phyloP scores from a whole-genome alignment of 2,888 invertebrate species.

The Ichneumon xanthorius region DNA sequence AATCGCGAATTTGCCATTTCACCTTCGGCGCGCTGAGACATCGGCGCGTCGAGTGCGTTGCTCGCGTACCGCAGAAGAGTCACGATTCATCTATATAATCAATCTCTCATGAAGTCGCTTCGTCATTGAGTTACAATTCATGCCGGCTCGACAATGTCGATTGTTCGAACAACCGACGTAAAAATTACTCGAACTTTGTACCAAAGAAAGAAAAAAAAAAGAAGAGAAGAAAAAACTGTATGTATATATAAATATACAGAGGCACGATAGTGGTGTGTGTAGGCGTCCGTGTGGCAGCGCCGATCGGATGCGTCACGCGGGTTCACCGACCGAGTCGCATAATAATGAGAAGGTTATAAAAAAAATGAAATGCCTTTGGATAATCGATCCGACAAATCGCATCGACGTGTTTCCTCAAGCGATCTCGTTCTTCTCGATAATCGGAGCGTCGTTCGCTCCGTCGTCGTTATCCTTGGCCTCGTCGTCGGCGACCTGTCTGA shows the following conservation, averaged over 20 bases:
- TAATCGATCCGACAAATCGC: not conserved
- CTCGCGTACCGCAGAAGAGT: not conserved
- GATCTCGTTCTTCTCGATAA: constrained; percentile 34
- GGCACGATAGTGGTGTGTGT: constrained; percentile 22
- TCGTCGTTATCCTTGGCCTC: constrained; percentile 73
- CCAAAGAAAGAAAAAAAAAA: not conserved
- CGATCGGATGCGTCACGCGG: constrained; percentile 1
- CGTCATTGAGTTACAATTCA: constrained; percentile 14
- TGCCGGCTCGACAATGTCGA: not conserved
- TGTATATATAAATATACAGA: not conserved
- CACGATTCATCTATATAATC: constrained; percentile 17
- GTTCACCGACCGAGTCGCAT: not conserved
- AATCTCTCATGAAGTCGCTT: not conserved
- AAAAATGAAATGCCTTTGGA: not conserved
- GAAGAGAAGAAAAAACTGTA: not conserved
- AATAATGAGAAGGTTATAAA: not conserved
- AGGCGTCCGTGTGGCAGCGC: not conserved
- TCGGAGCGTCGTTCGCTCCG: constrained; percentile 59
- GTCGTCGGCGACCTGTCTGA: constrained; percentile 73
- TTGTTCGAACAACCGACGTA: not conserved
- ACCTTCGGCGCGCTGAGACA: not conserved
- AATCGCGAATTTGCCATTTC: not conserved
- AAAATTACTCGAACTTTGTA: constrained; percentile 48
- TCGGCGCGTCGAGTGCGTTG: not conserved
- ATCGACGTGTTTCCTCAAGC: constrained; percentile 16